These are phyloP conservation scores for Oreortyx pictus DNA, from an alignment of 2,797 vertebrate genomes.

Conservation along the genomic window DNA sequence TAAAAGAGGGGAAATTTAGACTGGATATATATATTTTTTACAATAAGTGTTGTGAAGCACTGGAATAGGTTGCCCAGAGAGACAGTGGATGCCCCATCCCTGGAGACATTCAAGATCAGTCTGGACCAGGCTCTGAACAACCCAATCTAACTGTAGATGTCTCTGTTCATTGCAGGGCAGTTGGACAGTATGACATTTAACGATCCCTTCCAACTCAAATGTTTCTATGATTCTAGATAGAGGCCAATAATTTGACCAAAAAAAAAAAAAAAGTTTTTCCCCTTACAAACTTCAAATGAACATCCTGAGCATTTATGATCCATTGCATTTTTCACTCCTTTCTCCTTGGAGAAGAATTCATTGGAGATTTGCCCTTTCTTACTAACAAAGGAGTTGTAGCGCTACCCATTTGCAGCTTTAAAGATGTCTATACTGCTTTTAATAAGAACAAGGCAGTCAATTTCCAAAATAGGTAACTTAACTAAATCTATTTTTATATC, in stretches of 20 bases:
- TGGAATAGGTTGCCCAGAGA: not conserved
- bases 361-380: not conserved
- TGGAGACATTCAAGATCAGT: not conserved
- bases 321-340: not conserved
- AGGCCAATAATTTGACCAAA: not conserved
- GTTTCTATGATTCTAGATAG: not conserved
- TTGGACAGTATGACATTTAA: not conserved
- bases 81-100: no score
- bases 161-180: not conserved
- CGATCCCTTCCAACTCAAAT: not conserved
- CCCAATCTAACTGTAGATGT: not conserved
- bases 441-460: not conserved
- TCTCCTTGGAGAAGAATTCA: not conserved
- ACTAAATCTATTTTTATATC: not conserved
- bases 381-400: not conserved
- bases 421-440: not conserved
- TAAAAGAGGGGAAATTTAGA: not conserved
- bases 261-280: slow-evolving; percentile 9
- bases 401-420: not conserved
- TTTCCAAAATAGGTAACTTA: not conserved
- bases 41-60: not conserved
- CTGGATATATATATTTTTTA: not conserved
- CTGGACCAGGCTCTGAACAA: not conserved
- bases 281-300: not conserved
- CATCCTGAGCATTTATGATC: not conserved